phyloP scores from a whole-genome alignment of 2,888 invertebrate species.

The Amiota communis region DNA sequence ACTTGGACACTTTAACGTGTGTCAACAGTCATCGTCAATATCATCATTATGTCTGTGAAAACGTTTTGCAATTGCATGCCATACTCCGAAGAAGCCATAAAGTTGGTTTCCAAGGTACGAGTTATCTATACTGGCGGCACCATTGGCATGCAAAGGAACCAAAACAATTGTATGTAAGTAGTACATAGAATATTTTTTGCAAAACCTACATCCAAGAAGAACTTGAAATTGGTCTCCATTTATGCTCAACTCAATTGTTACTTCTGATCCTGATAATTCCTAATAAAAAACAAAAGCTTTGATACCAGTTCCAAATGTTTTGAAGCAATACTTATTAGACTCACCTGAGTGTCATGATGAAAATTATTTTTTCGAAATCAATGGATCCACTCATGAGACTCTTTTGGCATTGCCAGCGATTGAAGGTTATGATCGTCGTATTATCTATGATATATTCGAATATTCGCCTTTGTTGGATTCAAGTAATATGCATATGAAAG shows the following conservation, averaged over 20 bases:
- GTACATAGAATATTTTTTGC: not conserved
- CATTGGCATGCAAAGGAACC: conserved; percentile 92
- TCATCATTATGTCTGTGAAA: too few relatives aligned
- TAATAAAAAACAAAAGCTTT: conserved; percentile 79
- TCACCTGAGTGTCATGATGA: conserved; percentile 89
- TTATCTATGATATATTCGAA: conserved; percentile 86
- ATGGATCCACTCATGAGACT: conserved; percentile 73
- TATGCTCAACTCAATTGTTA: not conserved
- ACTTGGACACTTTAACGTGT: too few relatives aligned
- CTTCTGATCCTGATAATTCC: not conserved
- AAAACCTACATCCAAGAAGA: too few relatives aligned
- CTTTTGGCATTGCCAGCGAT: conserved; percentile 77
- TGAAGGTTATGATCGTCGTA: conserved; percentile 74
- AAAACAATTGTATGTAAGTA: conserved; percentile 81
- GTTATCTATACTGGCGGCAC: conserved; percentile 97
- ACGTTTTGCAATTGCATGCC: not conserved
- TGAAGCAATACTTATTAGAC: conserved; percentile 73
- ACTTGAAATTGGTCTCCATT: too few relatives aligned
- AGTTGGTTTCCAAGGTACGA: conserved; percentile 79
- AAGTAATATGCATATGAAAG: conserved; percentile 90
- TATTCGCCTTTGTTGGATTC: conserved; percentile 92
- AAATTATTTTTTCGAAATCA: conserved; percentile 77
- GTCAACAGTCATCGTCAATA: too few relatives aligned
- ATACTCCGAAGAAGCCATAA: conserved; percentile 19
- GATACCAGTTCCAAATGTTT: conserved; percentile 68